Percentiles rank a stretch among this genome's conserved stretches.
Conservation (phyloP, 2,113 vertebrate genomes). For the Mobula hypostoma region DNA sequence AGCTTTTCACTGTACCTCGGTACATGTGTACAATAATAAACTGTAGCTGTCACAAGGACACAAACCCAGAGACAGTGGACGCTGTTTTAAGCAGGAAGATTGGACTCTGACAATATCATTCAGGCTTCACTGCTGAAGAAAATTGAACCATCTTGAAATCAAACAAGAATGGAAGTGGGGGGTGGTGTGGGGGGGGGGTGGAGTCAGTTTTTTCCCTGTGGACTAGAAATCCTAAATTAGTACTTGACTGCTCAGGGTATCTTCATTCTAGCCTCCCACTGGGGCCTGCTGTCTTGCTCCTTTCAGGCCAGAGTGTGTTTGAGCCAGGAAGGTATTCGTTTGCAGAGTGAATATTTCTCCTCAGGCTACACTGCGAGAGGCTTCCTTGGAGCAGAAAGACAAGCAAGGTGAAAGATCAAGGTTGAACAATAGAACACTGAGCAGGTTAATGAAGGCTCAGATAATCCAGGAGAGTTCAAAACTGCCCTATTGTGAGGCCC, state of each 20-base stretch:
- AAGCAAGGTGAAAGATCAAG: constrained; percentile 37
- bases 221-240: no score
- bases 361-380: constrained; percentile 35
- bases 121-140: background rate
- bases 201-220: no score
- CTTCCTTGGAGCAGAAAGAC: constrained; percentile 36
- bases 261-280: background rate
- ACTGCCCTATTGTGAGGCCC: constrained; percentile 11
- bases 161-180: no score
- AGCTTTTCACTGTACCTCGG: no score
- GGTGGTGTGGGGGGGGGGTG: no score
- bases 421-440: constrained; percentile 25
- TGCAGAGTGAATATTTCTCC: constrained; percentile 32
- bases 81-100: background rate
- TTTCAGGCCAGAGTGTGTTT: no score
- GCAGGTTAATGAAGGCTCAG: constrained; percentile 33
- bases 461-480: constrained; percentile 32
- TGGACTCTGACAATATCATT: background rate
- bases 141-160: background rate
- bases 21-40: no score
- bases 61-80: background rate
- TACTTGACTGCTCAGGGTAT: background rate
- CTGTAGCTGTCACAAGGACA: background rate
- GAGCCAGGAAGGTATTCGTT: constrained; percentile 27
- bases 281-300: no score